Conservation (phyloP, 2,113 vertebrate species). For the Heterochromis multidens region DNA sequence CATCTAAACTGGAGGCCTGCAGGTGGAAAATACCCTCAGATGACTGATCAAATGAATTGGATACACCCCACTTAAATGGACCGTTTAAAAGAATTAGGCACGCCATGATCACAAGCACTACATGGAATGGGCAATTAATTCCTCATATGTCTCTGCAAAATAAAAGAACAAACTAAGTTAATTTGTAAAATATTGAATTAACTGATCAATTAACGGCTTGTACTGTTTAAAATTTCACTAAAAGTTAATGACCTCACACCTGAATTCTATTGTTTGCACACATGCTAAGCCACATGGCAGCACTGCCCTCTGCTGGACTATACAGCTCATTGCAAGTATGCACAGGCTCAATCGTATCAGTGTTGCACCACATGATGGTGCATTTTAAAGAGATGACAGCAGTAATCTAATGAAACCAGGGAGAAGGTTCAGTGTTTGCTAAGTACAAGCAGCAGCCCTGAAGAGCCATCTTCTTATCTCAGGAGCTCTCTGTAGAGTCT, state of each 20-base stretch:
- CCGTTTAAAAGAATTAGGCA: constrained; percentile 22
- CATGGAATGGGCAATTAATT: constrained; percentile 4
- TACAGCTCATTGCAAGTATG: background rate
- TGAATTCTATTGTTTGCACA: background rate
- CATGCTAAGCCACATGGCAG: background rate
- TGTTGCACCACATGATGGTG: background rate
- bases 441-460: background rate
- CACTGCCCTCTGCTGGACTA: constrained; percentile 42
- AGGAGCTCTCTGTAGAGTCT: background rate
- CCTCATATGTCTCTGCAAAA: constrained; percentile 6
- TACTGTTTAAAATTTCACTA: background rate
- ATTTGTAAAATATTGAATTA: constrained; percentile 10
- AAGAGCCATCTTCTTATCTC: background rate
- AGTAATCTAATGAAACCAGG: background rate
- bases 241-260: constrained; percentile 17
- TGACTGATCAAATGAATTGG: background rate
- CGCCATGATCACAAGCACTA: background rate
- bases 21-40: background rate
- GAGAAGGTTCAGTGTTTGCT: background rate
- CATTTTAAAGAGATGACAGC: background rate
- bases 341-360: background rate
- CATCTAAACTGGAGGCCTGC: background rate
- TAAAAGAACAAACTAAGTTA: background rate
- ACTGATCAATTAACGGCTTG: background rate
- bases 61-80: background rate